phyloP scores from a whole-genome alignment of 2,888 invertebrate genomes.

The Lagria hirta region DNA sequence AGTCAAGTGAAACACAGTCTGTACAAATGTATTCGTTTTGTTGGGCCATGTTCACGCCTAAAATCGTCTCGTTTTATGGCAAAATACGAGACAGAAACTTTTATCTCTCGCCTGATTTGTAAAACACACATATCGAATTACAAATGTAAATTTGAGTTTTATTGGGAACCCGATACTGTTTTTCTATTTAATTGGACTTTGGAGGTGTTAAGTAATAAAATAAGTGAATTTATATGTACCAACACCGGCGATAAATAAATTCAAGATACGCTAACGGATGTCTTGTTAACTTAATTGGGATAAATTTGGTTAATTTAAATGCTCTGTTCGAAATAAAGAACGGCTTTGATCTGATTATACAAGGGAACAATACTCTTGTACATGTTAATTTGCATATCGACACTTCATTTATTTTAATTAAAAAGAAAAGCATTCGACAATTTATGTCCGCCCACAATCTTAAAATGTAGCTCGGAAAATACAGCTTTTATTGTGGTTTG shows the following conservation, averaged over 20 bases:
- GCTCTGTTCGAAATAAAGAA: constrained; percentile 33
- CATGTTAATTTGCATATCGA: constrained; percentile 26
- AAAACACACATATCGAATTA: constrained; percentile 35
- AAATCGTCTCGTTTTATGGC: constrained; percentile 34
- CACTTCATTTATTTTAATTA: constrained; percentile 20
- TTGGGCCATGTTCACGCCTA: constrained; percentile 32
- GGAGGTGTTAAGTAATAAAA: constrained; percentile 38
- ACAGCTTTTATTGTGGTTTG: too few relatives aligned
- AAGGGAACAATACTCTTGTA: constrained; percentile 28
- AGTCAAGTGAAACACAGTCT: constrained; percentile 24
- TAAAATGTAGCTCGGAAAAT: too few relatives aligned
- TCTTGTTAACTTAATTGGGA: constrained; percentile 39
- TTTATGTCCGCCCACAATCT: constrained; percentile 2
- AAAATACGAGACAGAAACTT: constrained; percentile 32
- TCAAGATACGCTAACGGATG: constrained; percentile 34
- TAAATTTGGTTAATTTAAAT: constrained; percentile 39
- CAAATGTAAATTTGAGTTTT: constrained; percentile 36
- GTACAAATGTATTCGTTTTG: constrained; percentile 24
- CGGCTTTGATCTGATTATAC: constrained; percentile 31
- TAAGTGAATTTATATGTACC: constrained; percentile 32
- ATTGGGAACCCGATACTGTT: constrained; percentile 30
- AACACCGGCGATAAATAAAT: constrained; percentile 32
- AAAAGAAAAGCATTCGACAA: constrained; percentile 7
- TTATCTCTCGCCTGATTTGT: constrained; percentile 30
- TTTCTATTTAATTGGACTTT: constrained; percentile 33